Base-by-base conservation (phyloP, 2,113 vertebrate genomes). In the Ammodytes dubius region DNA sequence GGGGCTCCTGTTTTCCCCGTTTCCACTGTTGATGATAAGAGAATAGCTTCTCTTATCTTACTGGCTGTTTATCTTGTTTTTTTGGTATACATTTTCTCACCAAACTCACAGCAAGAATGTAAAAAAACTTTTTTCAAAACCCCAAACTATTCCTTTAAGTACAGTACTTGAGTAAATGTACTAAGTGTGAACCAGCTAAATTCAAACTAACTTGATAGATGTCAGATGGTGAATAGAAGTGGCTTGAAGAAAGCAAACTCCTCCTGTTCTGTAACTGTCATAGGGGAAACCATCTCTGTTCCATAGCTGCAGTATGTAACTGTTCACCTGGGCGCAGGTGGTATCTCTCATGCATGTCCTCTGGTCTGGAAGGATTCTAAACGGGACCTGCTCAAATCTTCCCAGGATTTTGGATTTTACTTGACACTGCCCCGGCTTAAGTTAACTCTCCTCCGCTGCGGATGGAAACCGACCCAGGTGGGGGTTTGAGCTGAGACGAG, bases 361-460 rank as follows among this genome's bases (percentile, higher is more conserved):
- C 63, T 70, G 9, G 7, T 58, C 59, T 68, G 35, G 72, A 79
- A 54, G 54, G n/a, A 19, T 76, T 59, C 59, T 67, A 14, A 27
- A 71, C 35, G 42, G 11, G 60, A 84, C 63, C n/a, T 50, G 19
- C 35, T 84, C 63, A 42, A 47, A 72, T 61, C 73, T 61, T 60
- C 3, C 15, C 27, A 53, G 15, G 49, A 47, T 65, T 79, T 10
- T 14, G 46, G 56, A 65, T 84, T 56, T 57, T 69, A 76, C 59
- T 67, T 65, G 81, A 80, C 71, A 71, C 47, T 74, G 64, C 43
- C 70, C 10, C 45, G 37, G 59, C 66, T 81, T 69, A 42, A 69
- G 52, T 84, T 78, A 89, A 45, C 56, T 50, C 59, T 57, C 54
- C 37, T 77, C 52, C 45, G 56, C n/a, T 57, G 42, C 56, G 59